phyloP scores from a whole-genome alignment of 2,888 invertebrate genomes.

The Iphiclides podalirius region DNA sequence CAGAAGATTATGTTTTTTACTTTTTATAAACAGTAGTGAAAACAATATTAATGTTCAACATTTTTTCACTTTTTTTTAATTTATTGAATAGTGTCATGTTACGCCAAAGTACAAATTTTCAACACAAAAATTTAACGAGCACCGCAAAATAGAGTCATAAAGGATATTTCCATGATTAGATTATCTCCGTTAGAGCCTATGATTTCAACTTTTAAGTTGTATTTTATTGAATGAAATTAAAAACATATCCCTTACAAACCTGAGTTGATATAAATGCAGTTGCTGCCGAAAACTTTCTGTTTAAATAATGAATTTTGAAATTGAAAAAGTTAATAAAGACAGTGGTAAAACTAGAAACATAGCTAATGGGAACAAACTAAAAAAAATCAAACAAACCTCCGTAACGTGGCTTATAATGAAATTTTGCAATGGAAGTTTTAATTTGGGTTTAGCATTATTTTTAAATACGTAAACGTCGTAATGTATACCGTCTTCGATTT shows the following conservation, averaged over 20 bases:
- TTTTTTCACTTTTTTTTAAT: no score
- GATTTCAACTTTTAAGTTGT: background rate
- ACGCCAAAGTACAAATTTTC: no score
- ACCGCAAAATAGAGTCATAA: background rate
- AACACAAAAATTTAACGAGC: no score
- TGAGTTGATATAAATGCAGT: background rate
- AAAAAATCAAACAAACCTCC: background rate
- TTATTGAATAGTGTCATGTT: no score
- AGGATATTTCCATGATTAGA: background rate
- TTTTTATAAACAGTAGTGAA: no score
- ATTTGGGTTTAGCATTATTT: conserved; percentile 60
- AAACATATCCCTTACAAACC: background rate
- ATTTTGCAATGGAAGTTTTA: conserved; percentile 34
- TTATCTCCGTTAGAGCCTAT: no score
- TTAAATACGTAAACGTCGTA: conserved; percentile 61
- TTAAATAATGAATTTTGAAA: background rate
- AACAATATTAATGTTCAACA: no score
- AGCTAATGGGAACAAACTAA: background rate
- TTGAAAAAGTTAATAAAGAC: no score
- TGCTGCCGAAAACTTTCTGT: background rate
- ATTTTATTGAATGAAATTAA: background rate
- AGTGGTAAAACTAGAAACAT: background rate
- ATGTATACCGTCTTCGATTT: conserved; percentile 53
- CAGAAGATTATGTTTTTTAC: no score
- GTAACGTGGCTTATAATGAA: background rate